A percentile compares a stretch with the other conserved stretches of the same genome.
phyloP scores from a whole-genome alignment of 1,140 invertebrate species.

The Campoletis sonorensis region DNA sequence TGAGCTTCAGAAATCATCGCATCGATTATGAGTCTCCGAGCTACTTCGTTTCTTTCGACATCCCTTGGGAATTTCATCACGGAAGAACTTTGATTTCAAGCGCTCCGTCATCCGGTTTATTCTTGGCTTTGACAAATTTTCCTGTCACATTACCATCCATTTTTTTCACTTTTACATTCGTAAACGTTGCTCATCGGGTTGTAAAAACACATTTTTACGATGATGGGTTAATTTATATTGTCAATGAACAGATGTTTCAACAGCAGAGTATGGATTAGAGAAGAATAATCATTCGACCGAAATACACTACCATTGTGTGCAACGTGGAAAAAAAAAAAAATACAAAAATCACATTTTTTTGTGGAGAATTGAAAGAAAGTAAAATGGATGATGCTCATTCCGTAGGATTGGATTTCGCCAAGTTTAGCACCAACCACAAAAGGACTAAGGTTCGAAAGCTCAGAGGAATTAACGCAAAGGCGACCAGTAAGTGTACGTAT shows the following conservation, averaged over 20 bases:
- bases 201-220: slow-evolving; percentile 10
- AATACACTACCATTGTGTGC: not conserved
- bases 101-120: slow-evolving; percentile 31
- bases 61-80: not conserved
- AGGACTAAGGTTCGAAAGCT: slow-evolving; percentile 17
- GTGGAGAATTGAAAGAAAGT: too few relatives aligned
- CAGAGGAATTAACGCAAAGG: slow-evolving; percentile 8
- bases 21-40: slow-evolving; percentile 27
- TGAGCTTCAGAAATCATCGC: slow-evolving; percentile 35
- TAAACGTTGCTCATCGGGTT: not conserved
- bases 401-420: not conserved
- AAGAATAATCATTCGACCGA: not conserved
- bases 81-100: slow-evolving; percentile 8
- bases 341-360: too few relatives aligned
- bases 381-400: not conserved
- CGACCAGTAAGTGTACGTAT: slow-evolving; percentile 48
- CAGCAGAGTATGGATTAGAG: too few relatives aligned
- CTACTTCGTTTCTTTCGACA: not conserved
- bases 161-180: not conserved
- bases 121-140: slow-evolving; percentile 29
- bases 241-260: slow-evolving; percentile 15
- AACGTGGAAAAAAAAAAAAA: not conserved
- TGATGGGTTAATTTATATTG: slow-evolving; percentile 20
- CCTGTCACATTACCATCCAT: not conserved
- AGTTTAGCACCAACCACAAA: not conserved